Base-by-base conservation (phyloP, 2,797 vertebrate genomes). In the Telmatherina bonti region DNA sequence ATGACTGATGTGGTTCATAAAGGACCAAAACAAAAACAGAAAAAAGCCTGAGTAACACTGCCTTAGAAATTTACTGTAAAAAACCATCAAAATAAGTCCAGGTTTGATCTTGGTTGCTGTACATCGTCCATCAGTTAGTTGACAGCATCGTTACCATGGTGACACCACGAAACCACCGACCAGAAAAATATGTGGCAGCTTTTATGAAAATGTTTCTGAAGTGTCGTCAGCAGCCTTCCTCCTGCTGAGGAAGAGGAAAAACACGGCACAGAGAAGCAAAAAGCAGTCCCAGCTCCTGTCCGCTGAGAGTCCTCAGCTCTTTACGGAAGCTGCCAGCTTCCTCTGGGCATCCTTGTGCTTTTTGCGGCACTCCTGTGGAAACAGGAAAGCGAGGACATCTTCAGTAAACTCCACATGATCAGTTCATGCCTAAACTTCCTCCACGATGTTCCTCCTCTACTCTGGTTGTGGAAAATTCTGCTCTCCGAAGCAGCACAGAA, bases 261-360 rank as follows among this genome's bases (percentile, higher is more conserved):
- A 56, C 10, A 4, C 20, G 47, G 58, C 27, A 15, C 16, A 43
- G 7, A 43, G 12, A n/a, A n/a, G n/a, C n/a, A n/a, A n/a, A n/a
- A n/a, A n/a, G n/a, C n/a, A n/a, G n/a, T n/a, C n/a, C n/a, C n/a
- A n/a, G n/a, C n/a, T n/a, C n/a, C n/a, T n/a, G n/a, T n/a, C n/a
- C n/a, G n/a, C n/a, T n/a, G n/a, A n/a, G n/a, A n/a, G 74, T 82
- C 49, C 59, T 93, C 88, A 94, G 76, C 71, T 89, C 72, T 82
- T 93, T 31, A 76, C 47, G 2, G 83, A 79, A 15, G 61, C 63
- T 43, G 76, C 91, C 20, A 90, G 62, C n/a, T 88, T 92, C 79
- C 89, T 92, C 31, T 81, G 82, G 29, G 95, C 94, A 1, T 94
- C 91, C 67, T 83, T 92, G 88, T 95, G 95, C 70, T 92, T 95